phyloP scores from a whole-genome alignment of 2,888 invertebrate genomes.

The Auanema sp. region DNA sequence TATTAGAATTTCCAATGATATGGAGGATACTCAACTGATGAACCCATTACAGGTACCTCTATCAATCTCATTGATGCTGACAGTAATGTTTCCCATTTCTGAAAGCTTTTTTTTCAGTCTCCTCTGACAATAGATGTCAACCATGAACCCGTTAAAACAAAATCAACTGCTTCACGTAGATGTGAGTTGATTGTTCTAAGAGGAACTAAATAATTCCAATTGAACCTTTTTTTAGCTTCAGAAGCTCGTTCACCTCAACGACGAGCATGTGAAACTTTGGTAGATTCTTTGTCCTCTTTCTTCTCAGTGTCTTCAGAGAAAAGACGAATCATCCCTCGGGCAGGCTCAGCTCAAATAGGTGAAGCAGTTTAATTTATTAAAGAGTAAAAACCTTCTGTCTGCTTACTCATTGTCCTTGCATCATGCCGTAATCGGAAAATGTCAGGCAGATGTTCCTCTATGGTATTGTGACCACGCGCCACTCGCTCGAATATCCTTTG shows the following conservation, averaged over 20 bases:
- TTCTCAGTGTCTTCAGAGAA: conserved; percentile 41
- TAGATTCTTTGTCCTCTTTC: conserved; percentile 50
- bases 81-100: conserved; percentile 3
- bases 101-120: conserved; percentile 3
- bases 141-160: not conserved
- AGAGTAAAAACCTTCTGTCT: no score
- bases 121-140: conserved; percentile 11
- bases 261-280: conserved; percentile 26
- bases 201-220: not conserved
- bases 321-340: conserved; percentile 35
- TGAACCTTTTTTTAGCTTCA: conserved; percentile 3
- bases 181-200: not conserved
- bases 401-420: no score
- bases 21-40: conserved; percentile 1
- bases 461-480: no score
- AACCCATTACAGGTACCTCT: not conserved
- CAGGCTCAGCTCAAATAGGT: conserved; percentile 33
- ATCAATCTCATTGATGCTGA: not conserved
- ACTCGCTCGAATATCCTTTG: no score
- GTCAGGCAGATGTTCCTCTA: no score
- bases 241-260: conserved; percentile 29
- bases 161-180: conserved; percentile 3
- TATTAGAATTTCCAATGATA: not conserved
- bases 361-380: no score
- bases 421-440: no score